A percentile compares a stretch with the other conserved stretches of the same genome.
These are phyloP conservation scores for Idaea straminata DNA, from an alignment of 2,888 invertebrate species.

Conservation along the genomic window DNA sequence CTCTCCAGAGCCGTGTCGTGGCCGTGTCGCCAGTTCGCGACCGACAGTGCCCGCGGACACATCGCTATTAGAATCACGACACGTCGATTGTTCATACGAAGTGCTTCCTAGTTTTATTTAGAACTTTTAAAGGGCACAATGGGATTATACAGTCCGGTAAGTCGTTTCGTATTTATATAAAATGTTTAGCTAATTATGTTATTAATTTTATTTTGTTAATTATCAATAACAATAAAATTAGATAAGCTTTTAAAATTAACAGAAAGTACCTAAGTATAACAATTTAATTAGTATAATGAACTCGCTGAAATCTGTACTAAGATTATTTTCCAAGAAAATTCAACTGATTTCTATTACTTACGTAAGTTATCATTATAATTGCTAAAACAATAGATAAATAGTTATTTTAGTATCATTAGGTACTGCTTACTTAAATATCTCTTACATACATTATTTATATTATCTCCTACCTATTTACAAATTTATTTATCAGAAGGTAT, in stretches of 20 bases:
- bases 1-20: conserved; percentile 22
- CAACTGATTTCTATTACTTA: not conserved
- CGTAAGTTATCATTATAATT: not conserved
- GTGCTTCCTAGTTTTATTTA: conserved; percentile 66
- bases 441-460: not conserved
- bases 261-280: not conserved
- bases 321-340: not conserved
- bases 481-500: not conserved
- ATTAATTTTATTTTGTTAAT: conserved; percentile 12
- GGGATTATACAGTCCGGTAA: conserved; percentile 59
- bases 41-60: conserved; percentile 55
- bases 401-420: not conserved
- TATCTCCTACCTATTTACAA: not conserved
- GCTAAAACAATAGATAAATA: not conserved
- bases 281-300: not conserved
- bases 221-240: conserved; percentile 14
- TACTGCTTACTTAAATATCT: not conserved
- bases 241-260: not conserved
- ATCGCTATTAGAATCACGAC: conserved; percentile 21
- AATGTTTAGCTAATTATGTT: conserved; percentile 7
- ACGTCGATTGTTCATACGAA: conserved; percentile 26
- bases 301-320: not conserved
- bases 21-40: conserved; percentile 49
- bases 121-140: conserved; percentile 56
- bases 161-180: conserved; percentile 35